phyloP scores from a whole-genome alignment of 1,140 invertebrate species.

The Camponotus vicinus region DNA sequence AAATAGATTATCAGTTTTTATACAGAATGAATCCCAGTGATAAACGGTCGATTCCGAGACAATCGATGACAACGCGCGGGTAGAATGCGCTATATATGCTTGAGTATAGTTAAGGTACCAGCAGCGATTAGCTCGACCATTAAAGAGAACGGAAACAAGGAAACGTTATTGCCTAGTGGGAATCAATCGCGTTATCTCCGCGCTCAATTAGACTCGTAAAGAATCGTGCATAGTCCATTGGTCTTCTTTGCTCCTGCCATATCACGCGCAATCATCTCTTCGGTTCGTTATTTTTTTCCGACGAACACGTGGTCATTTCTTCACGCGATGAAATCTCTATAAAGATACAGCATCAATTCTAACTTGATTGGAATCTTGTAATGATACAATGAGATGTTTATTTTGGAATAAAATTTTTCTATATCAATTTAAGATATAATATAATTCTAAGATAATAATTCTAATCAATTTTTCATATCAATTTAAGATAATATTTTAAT shows the following conservation, averaged over 20 bases:
- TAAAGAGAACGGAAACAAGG: conserved; percentile 77
- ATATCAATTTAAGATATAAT: too few relatives aligned
- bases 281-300: conserved; percentile 26
- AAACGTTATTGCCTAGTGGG: conserved; percentile 79
- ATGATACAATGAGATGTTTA: not conserved
- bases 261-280: conserved; percentile 42
- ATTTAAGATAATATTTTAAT: too few relatives aligned
- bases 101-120: conserved; percentile 77
- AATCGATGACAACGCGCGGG: conserved; percentile 23
- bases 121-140: conserved; percentile 81
- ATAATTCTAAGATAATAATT: too few relatives aligned
- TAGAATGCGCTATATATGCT: conserved; percentile 49
- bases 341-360: not conserved
- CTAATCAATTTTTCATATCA: not conserved
- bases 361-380: not conserved
- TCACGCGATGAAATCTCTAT: not conserved
- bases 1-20: conserved; percentile 2
- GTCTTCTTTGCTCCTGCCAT: conserved; percentile 65
- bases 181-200: conserved; percentile 80
- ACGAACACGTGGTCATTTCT: not conserved
- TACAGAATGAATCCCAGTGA: conserved; percentile 14
- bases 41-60: conserved; percentile 32
- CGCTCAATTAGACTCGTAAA: conserved; percentile 83
- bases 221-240: conserved; percentile 80
- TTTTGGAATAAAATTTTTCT: not conserved